These are phyloP conservation scores for Papilio machaon DNA, from an alignment of 1,140 invertebrate genomes.

Conservation along the genomic window DNA sequence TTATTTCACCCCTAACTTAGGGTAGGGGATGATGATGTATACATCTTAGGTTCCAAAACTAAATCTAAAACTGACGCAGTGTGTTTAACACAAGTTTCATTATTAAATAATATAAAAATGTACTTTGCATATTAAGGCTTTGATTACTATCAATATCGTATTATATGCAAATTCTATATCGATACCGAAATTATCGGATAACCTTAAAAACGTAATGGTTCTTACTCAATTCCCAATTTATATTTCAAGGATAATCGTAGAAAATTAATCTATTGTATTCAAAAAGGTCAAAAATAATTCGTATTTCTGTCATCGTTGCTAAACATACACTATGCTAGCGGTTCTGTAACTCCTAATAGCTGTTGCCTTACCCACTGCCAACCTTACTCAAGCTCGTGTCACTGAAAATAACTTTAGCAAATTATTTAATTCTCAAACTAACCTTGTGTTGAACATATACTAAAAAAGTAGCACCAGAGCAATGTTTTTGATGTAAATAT, in stretches of 20 bases:
- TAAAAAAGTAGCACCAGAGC: not conserved
- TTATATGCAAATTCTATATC: not conserved
- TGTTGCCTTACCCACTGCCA: conserved; percentile 32
- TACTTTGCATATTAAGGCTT: not conserved
- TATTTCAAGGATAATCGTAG: conserved; percentile 28
- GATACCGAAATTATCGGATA: not conserved
- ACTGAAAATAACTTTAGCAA: conserved; percentile 7
- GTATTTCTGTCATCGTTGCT: conserved; percentile 29
- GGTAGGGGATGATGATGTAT: too few species aligned
- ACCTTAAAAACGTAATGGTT: not conserved
- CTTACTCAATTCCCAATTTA: conserved; percentile 17
- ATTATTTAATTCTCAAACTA: not conserved
- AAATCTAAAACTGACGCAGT: not conserved
- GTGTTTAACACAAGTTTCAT: not conserved
- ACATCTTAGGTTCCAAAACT: not conserved
- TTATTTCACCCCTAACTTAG: too few species aligned
- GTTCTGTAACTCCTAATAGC: conserved; percentile 29
- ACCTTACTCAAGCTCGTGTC: conserved; percentile 31
- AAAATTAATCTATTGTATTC: conserved; percentile 17
- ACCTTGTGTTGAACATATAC: not conserved
- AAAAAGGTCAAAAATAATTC: conserved; percentile 16
- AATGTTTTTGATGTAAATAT: conserved; percentile 10
- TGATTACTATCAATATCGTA: not conserved
- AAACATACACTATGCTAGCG: conserved; percentile 23
- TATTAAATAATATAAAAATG: not conserved